Base-by-base conservation (phyloP, 2,888 invertebrate species). In the Agriopis aurantiaria region DNA sequence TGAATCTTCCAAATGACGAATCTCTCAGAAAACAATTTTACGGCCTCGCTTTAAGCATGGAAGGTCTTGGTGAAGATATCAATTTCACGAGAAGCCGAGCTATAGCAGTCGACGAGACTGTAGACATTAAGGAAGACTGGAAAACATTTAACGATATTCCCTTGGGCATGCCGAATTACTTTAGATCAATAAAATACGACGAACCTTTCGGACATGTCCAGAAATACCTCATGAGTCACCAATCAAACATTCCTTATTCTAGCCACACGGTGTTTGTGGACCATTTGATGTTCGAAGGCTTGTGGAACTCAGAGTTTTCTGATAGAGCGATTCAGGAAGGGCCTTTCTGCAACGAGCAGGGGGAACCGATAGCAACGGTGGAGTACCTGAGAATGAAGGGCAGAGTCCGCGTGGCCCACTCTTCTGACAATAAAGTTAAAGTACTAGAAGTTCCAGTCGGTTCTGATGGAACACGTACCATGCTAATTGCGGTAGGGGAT, bases 191-290 rank as follows among this genome's bases (percentile, higher is more conserved):
- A 46, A 48, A 3, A 8, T 58, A 8, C 10, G n/a, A 46, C 7
- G 33, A 58, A 33, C 58, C 58, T 33, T 58, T 58, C 17, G 58
- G 58, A 23, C 58, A 46, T 23, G 46, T 58, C 12, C 46, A 58
- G 58, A 58, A 33, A 8, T 58, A 46, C 33, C 8, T 58, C 46
- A 11, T 1, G 8, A n/a, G 1, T 4, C 7, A 14, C 14, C 23
- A 33, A 4, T 10, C 23, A 8, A 17, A 45, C 11, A 11, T 58
- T 10, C 58, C 58, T 8, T 8, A 46, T 8, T 58, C 58, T 33
- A 10, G 46, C 8, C 58, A 58, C n/a, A 33, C 46, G 0, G 46
- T 58, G 4, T 46, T 58, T 10, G 1, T 58, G 12, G 58, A 58
- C 12, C 45, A 58, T 58, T 12, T 58, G 12, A 23, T 46, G 12